These are phyloP conservation scores for Microtus oregoni DNA, from an alignment of 2,113 vertebrate species.

Conservation along the genomic window DNA sequence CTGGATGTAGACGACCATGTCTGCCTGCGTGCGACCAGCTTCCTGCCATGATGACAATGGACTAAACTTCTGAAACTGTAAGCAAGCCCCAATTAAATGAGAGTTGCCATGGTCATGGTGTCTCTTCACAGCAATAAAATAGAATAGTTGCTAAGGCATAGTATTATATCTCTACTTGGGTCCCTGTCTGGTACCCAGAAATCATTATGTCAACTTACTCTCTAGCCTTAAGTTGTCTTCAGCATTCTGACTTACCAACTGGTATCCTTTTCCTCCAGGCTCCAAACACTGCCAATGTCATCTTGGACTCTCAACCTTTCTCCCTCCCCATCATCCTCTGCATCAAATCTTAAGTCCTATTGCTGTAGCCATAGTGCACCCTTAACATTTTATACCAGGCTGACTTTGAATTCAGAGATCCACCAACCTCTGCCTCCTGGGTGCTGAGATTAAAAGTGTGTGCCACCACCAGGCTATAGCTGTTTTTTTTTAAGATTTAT, in stretches of 20 bases:
- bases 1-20: neutral
- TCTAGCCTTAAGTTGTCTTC: neutral
- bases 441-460: too few relatives aligned
- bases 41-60: neutral
- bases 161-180: neutral
- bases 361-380: too few relatives aligned
- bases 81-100: neutral
- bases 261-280: neutral
- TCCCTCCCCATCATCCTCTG: neutral
- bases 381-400: too few relatives aligned
- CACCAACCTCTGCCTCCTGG: too few relatives aligned
- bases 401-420: too few relatives aligned
- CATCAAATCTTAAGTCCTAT: neutral
- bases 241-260: neutral
- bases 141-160: neutral
- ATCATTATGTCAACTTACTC: neutral
- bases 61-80: neutral
- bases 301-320: neutral
- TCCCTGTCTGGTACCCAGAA: neutral
- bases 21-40: neutral
- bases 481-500: too few relatives aligned
- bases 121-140: neutral
- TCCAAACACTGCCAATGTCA: neutral
- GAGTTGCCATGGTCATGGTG: neutral
- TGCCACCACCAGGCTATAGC: too few relatives aligned